Evolutionary conservation across 2,888 invertebrate species (phyloP), one percentile per base, ranked within the genome.

Genomic region (Gymnosoma rotundatum): DNA sequence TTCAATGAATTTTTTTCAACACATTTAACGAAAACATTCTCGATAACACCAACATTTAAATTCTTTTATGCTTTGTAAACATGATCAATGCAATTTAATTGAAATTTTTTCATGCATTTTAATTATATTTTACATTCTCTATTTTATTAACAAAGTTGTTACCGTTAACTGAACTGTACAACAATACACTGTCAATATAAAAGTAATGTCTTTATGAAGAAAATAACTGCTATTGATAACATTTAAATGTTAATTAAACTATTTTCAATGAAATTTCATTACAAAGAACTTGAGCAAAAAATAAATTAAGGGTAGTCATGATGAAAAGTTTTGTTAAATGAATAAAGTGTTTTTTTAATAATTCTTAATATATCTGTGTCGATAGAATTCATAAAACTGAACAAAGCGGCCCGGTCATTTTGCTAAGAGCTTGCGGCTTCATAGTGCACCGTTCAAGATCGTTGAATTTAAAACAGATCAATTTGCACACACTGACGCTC

Each of bases 221-320:
- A 76, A 67, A 67, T 60, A 60, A 67, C 50, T 61, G 50, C 81
- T 58, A 42, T 42, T 61, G 66, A 72, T 63, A 83, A 25, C 56
- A 58, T 63, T 78, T 78, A 69, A 83, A 83, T 74, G 67, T 78
- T 78, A 83, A 83, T 83, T 78, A 78, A 78, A 70, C 63, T 69
- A 74, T 69, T 78, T 78, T 58, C 76, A 75, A 60, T 82, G 52
- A 50, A 72, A 76, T 60, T 66, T 16, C 58, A 58, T 56, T 48
- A 45, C 45, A 36, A 74, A 63, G 54, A n/a, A 5, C 12, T 50
- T 74, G 5, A 45, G 14, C 10, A 9, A 50, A 48, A 60, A 70
- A 14, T 14, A 16, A n/a, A 48, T 8, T 56, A 14, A 2, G 45
- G 32, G 18, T 45, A 70, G 58, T 70, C 70, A 45, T 32, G 7